Evolutionary conservation across 2,113 vertebrate species (phyloP).

Genomic region (Suricata suricatta): DNA sequence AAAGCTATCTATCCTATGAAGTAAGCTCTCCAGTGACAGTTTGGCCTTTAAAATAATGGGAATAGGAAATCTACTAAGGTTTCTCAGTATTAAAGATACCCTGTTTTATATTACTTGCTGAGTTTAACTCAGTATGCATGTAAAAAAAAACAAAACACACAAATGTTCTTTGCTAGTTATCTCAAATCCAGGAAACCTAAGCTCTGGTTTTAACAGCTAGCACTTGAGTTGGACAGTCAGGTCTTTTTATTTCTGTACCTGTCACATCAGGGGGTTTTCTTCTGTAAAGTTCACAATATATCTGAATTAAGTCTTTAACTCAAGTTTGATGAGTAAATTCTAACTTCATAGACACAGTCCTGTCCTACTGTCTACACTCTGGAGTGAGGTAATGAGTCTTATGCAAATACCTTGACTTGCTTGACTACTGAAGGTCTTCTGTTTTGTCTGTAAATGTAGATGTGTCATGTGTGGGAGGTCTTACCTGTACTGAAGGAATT

Average conservation of each 20-base stretch:
- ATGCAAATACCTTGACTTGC: background rate
- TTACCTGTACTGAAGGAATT: slow-evolving; percentile 40
- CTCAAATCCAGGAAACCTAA: background rate
- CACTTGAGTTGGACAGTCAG: background rate
- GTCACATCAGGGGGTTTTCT: background rate
- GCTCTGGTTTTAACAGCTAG: background rate
- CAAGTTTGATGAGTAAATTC: slow-evolving; percentile 42
- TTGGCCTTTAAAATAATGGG: slow-evolving; percentile 1
- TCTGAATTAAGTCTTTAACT: slow-evolving; percentile 51
- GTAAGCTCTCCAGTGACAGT: background rate
- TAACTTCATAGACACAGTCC: background rate
- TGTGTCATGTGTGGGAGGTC: slow-evolving; percentile 17
- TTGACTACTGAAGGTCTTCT: slow-evolving; percentile 24
- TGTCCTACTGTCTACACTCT: background rate
- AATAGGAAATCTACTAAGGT: slow-evolving; percentile 3
- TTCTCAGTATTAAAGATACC: slow-evolving; percentile 20
- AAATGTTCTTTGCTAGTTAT: slow-evolving; percentile 14
- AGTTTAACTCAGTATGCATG: slow-evolving; percentile 2
- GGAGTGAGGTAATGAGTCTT: background rate
- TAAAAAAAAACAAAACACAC: background rate
- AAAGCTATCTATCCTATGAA: background rate
- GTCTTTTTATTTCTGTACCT: background rate
- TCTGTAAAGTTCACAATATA: background rate
- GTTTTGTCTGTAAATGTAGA: slow-evolving; percentile 40
- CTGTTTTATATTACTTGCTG: slow-evolving; percentile 44